Evolutionary conservation across 1,140 invertebrate species (phyloP), one percentile per base, ranked within the genome.

Genomic region (Cyclina sinensis): DNA sequence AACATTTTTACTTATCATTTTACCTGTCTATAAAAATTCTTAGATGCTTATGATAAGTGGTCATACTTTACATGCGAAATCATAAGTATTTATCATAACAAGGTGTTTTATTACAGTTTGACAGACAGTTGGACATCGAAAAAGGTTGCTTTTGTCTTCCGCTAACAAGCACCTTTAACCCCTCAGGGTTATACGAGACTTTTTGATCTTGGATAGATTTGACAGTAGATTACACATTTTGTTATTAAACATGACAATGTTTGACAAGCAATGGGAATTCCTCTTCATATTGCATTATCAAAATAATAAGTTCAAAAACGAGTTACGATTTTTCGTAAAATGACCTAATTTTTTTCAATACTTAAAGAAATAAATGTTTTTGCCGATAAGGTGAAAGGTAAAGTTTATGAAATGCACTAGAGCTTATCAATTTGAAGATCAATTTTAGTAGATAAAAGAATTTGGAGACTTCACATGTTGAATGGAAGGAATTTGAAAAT

Each of bases 141-240:
- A 14, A 43, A 43, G 4, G 4, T 43, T 4, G 14, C 43, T 43
- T 4, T 43, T 5, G 54, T 21, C 24, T 57, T 70, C 14, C 32
- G 21, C 32, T 70, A 37, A 70, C 65, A 70, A 70, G 65, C 65
- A 70, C 65, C 32, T 70, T 18, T 70, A n/a, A 70, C 65, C n/a
- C n/a, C 65, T 39, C 32, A 16, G 65, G 65, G 32, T 32, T 5
- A 27, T 18, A 4, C 65, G 65, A 70, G 65, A 70, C 65, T 70
- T 70, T 70, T 70, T 70, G 65, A 70, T 70, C 65, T 27, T 5
- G 11, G 35, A 16, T 32, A 70, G 65, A 70, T 70, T 70, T 37
- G 37, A 37, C 16, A 14, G 11, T 37, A 37, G 32, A 70, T 70
- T 70, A 70, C 65, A 70, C 32, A n/a, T 16, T 21, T 39, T 70